Evolutionary conservation across 2,113 vertebrate genomes (phyloP), one percentile per base, ranked within the genome.

Genomic region (Piprites chloris): DNA sequence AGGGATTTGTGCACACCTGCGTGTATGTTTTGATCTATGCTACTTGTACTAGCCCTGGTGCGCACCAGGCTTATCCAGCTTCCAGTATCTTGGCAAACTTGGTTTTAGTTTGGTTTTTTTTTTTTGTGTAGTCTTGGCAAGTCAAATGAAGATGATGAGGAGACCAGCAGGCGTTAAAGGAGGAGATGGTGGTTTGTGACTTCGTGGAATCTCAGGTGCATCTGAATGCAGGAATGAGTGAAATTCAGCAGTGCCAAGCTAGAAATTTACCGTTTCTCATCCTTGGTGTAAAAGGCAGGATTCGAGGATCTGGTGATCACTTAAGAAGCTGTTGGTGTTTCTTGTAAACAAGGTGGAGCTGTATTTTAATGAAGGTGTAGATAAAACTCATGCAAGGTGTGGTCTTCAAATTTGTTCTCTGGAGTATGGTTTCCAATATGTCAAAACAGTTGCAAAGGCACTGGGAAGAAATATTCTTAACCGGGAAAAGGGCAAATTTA

Each of bases 1-100:
- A 79, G 52, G 67, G 75, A 42, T 93, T 90, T 92, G 30, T 63
- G 53, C n/a, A 13, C 71, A 69, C 79, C 71, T 92, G 75, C 9
- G 3, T 41, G 37, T 52, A 19, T 1, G 0, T 79, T 88, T 88
- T 80, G 37, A 76, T 52, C 41, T 47, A 5, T 55, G n/a, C 59
- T 61, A 1, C 49, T 44, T 61, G 18, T 32, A 12, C 16, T 18
- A 72, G n/a, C n/a, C 28, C 46, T 56, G 27, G 53, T 83, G 71
- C 80, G 79, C 24, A 26, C 39, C 50, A 61, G 67, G 46, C 55
- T 90, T 59, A 35, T 16, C 39, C 58, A n/a, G 41, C 76, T 84
- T 86, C 67, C 79, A 30, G 30, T 28, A 18, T 42, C 33, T 47
- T 65, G 53, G 62, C 44, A 59, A 42, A 68, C 18, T 58, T 59